Evolutionary conservation across 2,797 vertebrate genomes (phyloP).

Genomic region (Eremophila alpestris): DNA sequence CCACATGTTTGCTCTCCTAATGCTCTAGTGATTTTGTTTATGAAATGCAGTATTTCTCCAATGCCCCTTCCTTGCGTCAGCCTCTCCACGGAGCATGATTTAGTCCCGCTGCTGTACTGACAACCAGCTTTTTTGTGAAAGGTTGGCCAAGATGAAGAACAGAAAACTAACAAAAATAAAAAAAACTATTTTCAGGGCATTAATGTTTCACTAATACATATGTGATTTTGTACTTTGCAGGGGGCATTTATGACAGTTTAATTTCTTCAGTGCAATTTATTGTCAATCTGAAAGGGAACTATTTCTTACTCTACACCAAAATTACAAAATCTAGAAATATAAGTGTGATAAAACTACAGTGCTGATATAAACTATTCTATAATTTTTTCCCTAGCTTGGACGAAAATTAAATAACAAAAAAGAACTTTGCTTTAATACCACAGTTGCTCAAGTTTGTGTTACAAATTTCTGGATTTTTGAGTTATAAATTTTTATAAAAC

Average conservation of each 20-base stretch:
- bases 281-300: not conserved
- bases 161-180: conserved; percentile 42
- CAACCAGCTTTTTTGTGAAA: conserved; percentile 7
- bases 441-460: not conserved
- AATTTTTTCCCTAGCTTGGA: not conserved
- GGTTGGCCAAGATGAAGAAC: conserved; percentile 23
- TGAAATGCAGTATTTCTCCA: conserved; percentile 77
- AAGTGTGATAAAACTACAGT: not conserved
- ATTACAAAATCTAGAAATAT: not conserved
- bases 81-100: conserved; percentile 31
- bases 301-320: not conserved
- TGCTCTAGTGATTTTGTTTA: conserved; percentile 69
- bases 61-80: conserved; percentile 49
- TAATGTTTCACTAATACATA: not conserved
- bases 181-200: not conserved
- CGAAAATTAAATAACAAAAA: not conserved
- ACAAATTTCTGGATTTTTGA: not conserved
- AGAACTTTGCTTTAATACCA: not conserved
- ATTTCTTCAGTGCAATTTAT: not conserved
- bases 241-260: not conserved
- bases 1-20: conserved; percentile 70
- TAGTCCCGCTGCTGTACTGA: not conserved
- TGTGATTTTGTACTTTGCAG: not conserved
- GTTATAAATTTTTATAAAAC: not conserved
- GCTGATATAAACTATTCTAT: not conserved